These are phyloP conservation scores for Eupithecia dodoneata DNA, from an alignment of 2,888 invertebrate genomes.

Conservation along the genomic window DNA sequence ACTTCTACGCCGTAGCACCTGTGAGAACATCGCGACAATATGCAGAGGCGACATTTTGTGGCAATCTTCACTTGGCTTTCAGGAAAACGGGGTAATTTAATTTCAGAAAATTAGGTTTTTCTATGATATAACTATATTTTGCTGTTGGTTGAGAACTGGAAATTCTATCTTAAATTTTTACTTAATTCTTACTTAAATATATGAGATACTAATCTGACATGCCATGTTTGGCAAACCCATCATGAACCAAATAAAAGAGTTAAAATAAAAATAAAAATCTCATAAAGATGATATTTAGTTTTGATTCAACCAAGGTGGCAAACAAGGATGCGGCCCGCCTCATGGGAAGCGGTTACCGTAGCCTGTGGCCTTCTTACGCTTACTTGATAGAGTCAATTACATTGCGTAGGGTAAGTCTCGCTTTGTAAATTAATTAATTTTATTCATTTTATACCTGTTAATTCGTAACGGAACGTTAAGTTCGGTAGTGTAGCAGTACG, in stretches of 20 bases:
- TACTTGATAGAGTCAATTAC: no score
- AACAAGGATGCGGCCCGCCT: no score
- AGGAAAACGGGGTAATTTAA: not conserved
- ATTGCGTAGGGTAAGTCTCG: not conserved
- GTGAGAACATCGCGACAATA: conserved; percentile 1
- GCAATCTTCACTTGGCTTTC: not conserved
- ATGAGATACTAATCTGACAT: no score
- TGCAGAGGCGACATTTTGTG: not conserved
- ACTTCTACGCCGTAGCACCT: conserved; percentile 28
- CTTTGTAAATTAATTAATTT: not conserved
- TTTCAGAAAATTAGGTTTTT: not conserved
- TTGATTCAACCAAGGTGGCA: no score
- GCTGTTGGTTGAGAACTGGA: not conserved
- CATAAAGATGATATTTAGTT: no score
- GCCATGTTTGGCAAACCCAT: no score
- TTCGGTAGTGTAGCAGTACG: not conserved
- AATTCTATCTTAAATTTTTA: no score
- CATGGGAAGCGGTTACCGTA: no score
- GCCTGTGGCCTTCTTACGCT: no score
- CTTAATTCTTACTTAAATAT: not conserved
- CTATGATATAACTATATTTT: not conserved
- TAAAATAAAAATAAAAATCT: no score
- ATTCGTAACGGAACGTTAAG: not conserved
- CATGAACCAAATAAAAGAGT: no score
- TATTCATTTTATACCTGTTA: not conserved